These are phyloP conservation scores for Tiaroga cobitis DNA, from an alignment of 2,797 vertebrate species.

Conservation along the genomic window DNA sequence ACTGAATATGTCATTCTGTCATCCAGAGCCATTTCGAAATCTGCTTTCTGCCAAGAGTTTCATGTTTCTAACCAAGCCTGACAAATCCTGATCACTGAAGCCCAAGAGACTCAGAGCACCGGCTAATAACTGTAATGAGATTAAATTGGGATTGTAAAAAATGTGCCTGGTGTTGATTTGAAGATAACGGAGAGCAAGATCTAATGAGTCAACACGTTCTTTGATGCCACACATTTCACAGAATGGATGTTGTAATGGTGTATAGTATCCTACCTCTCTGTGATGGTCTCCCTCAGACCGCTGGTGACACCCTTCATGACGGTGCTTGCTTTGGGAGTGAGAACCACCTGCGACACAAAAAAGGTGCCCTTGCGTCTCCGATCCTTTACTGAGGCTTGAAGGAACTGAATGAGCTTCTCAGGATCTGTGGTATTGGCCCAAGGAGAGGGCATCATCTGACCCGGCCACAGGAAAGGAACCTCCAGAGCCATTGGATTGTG, in stretches of 20 bases:
- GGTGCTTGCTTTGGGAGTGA: slow-evolving; percentile 97
- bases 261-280: slow-evolving; percentile 84
- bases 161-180: slow-evolving; percentile 29
- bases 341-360: slow-evolving; percentile 97
- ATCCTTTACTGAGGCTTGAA: slow-evolving; percentile 92
- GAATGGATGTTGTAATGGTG: not conserved
- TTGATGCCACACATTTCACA: not conserved
- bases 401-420: slow-evolving; percentile 95
- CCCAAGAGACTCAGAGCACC: slow-evolving; percentile 31
- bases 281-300: slow-evolving; percentile 97
- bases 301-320: slow-evolving; percentile 97
- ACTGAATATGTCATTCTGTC: slow-evolving; percentile 20
- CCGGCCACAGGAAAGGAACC: slow-evolving; percentile 96
- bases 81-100: slow-evolving; percentile 40
- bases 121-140: slow-evolving; percentile 40
- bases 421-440: slow-evolving; percentile 99
- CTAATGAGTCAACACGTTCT: slow-evolving; percentile 8
- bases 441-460: slow-evolving; percentile 98
- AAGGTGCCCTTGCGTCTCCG: slow-evolving; percentile 97
- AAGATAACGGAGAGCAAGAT: slow-evolving; percentile 24
- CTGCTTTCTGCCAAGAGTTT: slow-evolving; percentile 40
- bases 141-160: slow-evolving; percentile 28
- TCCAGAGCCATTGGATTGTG: slow-evolving; percentile 96
- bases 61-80: slow-evolving; percentile 43
- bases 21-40: slow-evolving; percentile 29